phyloP scores from a whole-genome alignment of 2,113 vertebrate species.

The Paralichthys olivaceus region DNA sequence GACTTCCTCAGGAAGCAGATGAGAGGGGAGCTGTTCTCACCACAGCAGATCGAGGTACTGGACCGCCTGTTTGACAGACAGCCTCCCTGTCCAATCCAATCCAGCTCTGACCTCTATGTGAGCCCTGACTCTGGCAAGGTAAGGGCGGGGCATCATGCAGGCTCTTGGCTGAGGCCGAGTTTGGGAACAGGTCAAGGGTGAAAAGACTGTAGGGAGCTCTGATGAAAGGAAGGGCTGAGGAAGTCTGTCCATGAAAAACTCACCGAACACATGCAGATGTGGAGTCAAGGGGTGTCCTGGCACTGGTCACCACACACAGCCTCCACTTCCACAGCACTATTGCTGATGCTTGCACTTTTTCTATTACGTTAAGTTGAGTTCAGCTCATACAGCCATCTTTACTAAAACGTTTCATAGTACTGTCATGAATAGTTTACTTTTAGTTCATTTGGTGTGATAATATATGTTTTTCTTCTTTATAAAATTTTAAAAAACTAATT shows the following conservation, averaged over 20 bases:
- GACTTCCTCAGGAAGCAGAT: constrained; percentile 99
- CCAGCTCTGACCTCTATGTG: constrained; percentile 91
- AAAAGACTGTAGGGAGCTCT: constrained; percentile 1
- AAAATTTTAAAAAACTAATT: too few relatives aligned
- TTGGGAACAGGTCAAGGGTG: constrained; percentile 40
- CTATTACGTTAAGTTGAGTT: too few relatives aligned
- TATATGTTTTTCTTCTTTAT: too few relatives aligned
- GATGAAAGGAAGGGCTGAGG: background rate
- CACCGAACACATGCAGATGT: constrained; percentile 1
- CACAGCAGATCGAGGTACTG: constrained; percentile 98
- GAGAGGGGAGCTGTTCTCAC: constrained; percentile 97
- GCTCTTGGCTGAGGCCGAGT: constrained; percentile 59
- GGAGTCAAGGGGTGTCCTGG: too few relatives aligned
- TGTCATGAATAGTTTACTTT: too few relatives aligned
- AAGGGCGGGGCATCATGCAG: constrained; percentile 77
- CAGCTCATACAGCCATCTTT: too few relatives aligned
- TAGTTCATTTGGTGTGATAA: too few relatives aligned
- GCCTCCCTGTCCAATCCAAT: constrained; percentile 83
- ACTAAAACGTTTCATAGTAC: too few relatives aligned
- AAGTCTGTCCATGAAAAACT: too few relatives aligned
- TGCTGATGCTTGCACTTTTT: too few relatives aligned
- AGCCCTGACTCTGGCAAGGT: constrained; percentile 95
- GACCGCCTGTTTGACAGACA: constrained; percentile 98
- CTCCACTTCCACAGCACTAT: too few relatives aligned
- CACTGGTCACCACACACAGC: too few relatives aligned